Evolutionary conservation across 2,797 vertebrate genomes (phyloP).

Genomic region (Rhinichthys osculus): DNA sequence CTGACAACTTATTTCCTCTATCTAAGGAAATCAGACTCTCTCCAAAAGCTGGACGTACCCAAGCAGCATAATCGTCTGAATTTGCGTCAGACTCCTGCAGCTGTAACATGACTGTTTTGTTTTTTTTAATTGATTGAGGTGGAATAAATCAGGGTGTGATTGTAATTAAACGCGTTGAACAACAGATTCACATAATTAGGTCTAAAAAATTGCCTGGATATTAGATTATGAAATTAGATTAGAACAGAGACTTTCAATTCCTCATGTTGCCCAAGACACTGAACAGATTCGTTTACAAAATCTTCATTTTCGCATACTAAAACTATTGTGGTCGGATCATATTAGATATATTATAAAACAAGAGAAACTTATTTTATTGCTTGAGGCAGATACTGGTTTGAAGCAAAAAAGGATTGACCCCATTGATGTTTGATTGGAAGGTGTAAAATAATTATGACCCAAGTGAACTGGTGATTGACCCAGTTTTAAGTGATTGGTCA

Average conservation of each 20-base stretch:
- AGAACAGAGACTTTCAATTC: not conserved
- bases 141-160: slow-evolving; percentile 1
- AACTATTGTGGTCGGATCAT: not conserved
- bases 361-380: not conserved
- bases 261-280: not conserved
- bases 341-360: not conserved
- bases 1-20: not conserved
- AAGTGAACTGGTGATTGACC: not conserved
- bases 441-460: not conserved
- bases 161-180: slow-evolving; percentile 8
- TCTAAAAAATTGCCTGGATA: slow-evolving; percentile 9
- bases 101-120: not conserved
- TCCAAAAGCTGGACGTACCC: not conserved
- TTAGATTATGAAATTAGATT: slow-evolving; percentile 38
- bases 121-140: not conserved
- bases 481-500: slow-evolving; percentile 25
- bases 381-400: slow-evolving; percentile 29
- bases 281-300: not conserved
- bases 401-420: not conserved
- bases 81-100: not conserved
- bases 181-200: slow-evolving; percentile 24
- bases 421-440: slow-evolving; percentile 1
- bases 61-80: not conserved
- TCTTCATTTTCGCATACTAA: not conserved
- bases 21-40: not conserved